Evolutionary conservation across 2,888 invertebrate genomes (phyloP).

Genomic region (Torymus aiolomorphi): DNA sequence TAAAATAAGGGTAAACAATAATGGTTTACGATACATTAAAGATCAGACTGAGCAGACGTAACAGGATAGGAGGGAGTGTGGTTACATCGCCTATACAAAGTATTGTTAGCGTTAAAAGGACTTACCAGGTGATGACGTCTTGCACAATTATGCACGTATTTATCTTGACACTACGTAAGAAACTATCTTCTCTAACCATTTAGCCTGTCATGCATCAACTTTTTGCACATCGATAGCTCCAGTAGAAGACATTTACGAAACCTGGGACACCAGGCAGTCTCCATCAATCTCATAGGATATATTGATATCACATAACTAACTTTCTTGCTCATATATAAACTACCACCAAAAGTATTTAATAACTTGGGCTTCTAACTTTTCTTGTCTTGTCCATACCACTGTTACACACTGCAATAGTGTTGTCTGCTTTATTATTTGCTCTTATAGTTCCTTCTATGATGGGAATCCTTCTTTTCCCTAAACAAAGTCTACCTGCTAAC

Average conservation of each 20-base stretch:
- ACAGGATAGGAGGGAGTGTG: slow-evolving; percentile 72
- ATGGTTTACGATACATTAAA: slow-evolving; percentile 70
- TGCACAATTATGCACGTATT: slow-evolving; percentile 98
- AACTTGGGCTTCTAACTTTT: slow-evolving; percentile 72
- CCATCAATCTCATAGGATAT: slow-evolving; percentile 92
- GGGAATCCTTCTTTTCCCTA: slow-evolving; percentile 82
- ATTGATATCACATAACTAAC: slow-evolving; percentile 73
- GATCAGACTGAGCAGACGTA: slow-evolving; percentile 73
- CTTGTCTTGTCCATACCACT: slow-evolving; percentile 70
- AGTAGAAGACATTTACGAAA: slow-evolving; percentile 98
- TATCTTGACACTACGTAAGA: slow-evolving; percentile 99
- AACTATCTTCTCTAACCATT: slow-evolving; percentile 97
- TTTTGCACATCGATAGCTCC: slow-evolving; percentile 98
- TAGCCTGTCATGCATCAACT: slow-evolving; percentile 97
- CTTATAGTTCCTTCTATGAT: slow-evolving; percentile 85
- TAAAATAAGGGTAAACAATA: slow-evolving; percentile 60
- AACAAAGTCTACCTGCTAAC: slow-evolving; percentile 82
- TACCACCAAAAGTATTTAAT: slow-evolving; percentile 72
- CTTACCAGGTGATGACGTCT: slow-evolving; percentile 84
- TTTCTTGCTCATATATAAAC: slow-evolving; percentile 69
- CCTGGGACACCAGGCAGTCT: slow-evolving; percentile 93
- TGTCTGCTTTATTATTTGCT: slow-evolving; percentile 73
- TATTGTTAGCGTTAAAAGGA: slow-evolving; percentile 74
- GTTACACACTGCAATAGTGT: slow-evolving; percentile 73
- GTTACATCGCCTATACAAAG: slow-evolving; percentile 74